phyloP scores from a whole-genome alignment of 2,113 vertebrate genomes.

The Bubo scandiacus region DNA sequence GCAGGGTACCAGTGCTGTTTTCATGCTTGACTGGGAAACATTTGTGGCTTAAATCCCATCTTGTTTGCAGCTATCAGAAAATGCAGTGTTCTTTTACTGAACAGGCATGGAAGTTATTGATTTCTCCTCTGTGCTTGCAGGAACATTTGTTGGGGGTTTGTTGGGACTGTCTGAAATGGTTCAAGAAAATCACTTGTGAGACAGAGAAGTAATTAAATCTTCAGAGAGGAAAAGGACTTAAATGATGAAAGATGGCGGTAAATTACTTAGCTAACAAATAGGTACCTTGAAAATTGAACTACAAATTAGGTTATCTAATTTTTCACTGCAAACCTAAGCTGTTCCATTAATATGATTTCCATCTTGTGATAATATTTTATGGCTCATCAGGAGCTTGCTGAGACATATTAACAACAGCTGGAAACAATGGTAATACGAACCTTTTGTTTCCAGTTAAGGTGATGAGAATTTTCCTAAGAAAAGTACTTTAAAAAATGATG shows the following conservation, averaged over 20 bases:
- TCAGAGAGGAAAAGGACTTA: slow-evolving; percentile 36
- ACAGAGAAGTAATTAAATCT: slow-evolving; percentile 57
- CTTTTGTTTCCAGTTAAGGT: not conserved
- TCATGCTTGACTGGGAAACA: slow-evolving; percentile 58
- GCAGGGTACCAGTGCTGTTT: slow-evolving; percentile 30
- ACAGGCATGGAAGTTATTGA: slow-evolving; percentile 47
- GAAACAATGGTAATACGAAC: slow-evolving; percentile 3
- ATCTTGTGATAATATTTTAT: slow-evolving; percentile 44
- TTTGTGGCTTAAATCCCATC: slow-evolving; percentile 47
- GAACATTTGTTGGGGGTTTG: slow-evolving; percentile 9
- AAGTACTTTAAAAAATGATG: not conserved
- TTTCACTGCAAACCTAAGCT: slow-evolving; percentile 29
- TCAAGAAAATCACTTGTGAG: slow-evolving; percentile 43
- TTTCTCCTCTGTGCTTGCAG: slow-evolving; percentile 33
- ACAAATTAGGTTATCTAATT: slow-evolving; percentile 63
- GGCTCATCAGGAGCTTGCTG: slow-evolving; percentile 41
- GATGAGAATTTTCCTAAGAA: not conserved
- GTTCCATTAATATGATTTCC: slow-evolving; percentile 51
- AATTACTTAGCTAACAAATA: slow-evolving; percentile 52
- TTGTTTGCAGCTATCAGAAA: slow-evolving; percentile 45
- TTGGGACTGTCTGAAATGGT: slow-evolving; percentile 16
- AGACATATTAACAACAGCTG: not conserved
- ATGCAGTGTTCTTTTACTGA: slow-evolving; percentile 21
- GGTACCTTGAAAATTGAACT: slow-evolving; percentile 48
- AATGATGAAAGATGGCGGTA: slow-evolving; percentile 41